These are phyloP conservation scores for Hydropotes inermis DNA, from an alignment of 2,113 vertebrate genomes.

Conservation along the genomic window DNA sequence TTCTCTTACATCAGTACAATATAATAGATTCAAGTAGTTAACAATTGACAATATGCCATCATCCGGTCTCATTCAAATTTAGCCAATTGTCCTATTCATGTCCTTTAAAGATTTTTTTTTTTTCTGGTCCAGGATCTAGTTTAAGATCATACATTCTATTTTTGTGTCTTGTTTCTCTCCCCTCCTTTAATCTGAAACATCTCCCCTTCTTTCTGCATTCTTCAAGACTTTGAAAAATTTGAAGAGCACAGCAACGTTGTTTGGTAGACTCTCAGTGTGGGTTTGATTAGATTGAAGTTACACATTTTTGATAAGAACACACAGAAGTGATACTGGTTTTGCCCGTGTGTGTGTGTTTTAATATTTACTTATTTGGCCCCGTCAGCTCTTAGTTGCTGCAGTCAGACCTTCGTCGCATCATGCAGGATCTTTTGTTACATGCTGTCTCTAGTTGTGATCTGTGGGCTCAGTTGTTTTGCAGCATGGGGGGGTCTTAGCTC, in stretches of 20 bases:
- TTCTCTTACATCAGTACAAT: background rate
- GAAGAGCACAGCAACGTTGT: background rate
- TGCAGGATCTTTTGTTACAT: background rate
- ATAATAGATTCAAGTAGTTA: background rate
- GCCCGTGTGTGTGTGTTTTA: background rate
- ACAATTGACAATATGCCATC: background rate
- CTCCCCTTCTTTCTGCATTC: background rate
- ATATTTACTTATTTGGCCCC: background rate
- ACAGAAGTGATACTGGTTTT: background rate
- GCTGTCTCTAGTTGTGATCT: background rate
- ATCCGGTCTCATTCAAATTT: background rate
- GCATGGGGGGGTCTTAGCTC: background rate
- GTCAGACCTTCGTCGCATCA: background rate
- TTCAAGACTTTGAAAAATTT: background rate
- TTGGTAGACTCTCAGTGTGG: background rate
- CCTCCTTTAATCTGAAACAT: background rate
- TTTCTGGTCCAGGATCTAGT: background rate
- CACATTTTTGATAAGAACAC: background rate
- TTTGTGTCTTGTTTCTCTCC: background rate
- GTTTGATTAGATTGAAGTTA: background rate
- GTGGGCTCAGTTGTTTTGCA: background rate
- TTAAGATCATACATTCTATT: background rate
- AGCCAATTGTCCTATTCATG: background rate
- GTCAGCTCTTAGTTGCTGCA: rapidly evolving
- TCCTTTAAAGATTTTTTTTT: background rate